phyloP scores from a whole-genome alignment of 2,888 invertebrate genomes.

The Pristionchus fissidentatus region DNA sequence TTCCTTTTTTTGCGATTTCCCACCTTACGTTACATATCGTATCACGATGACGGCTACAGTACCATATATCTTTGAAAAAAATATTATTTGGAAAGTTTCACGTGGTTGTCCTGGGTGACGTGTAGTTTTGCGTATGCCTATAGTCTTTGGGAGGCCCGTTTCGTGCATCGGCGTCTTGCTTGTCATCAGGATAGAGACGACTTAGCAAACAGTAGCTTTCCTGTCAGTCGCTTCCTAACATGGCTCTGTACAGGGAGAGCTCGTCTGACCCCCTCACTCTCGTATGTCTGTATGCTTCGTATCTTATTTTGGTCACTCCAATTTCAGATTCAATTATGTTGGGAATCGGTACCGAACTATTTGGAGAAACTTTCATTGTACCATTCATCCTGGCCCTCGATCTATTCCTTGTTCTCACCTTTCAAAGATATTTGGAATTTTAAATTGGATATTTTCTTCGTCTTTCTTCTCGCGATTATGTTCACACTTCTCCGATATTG shows the following conservation, averaged over 20 bases:
- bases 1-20: not conserved
- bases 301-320: not conserved
- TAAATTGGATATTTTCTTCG: not conserved
- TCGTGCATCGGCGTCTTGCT: not conserved
- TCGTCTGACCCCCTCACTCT: constrained; percentile 9
- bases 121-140: not conserved
- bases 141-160: not conserved
- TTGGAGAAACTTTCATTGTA: not conserved
- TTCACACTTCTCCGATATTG: constrained; percentile 37
- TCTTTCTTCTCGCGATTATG: constrained; percentile 8
- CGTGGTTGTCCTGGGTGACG: not conserved
- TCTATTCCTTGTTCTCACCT: not conserved
- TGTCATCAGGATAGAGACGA: not conserved
- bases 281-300: not conserved
- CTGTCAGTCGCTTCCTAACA: not conserved
- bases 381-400: constrained; percentile 15
- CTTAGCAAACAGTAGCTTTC: not conserved
- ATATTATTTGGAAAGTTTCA: too few relatives aligned
- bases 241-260: not conserved
- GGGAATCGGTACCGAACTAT: constrained; percentile 27
- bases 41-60: too few relatives aligned
- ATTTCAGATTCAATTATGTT: not conserved
- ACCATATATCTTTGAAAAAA: too few relatives aligned
- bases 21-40: not conserved
- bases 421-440: not conserved